These are phyloP conservation scores for Leptinotarsa rubiginosa DNA, from an alignment of 2,888 invertebrate genomes.

Conservation along the genomic window DNA sequence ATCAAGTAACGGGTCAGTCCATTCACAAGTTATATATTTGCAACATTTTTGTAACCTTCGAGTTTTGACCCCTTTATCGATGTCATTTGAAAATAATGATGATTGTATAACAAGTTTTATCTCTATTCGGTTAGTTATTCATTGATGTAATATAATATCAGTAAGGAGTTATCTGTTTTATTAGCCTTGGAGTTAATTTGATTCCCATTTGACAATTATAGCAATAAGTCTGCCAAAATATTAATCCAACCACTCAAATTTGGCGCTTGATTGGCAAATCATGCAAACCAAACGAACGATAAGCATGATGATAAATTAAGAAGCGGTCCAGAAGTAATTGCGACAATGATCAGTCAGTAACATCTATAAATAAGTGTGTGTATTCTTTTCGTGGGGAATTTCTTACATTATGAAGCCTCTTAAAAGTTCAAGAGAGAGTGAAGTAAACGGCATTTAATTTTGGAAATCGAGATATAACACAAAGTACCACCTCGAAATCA, in stretches of 20 bases:
- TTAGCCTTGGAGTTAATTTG: conserved; percentile 25
- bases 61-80: conserved; percentile 3
- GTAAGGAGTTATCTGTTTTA: conserved; percentile 21
- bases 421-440: not conserved
- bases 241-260: not conserved
- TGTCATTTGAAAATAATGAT: conserved; percentile 2
- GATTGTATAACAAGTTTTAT: conserved; percentile 8
- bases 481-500: too few relatives aligned
- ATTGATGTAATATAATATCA: not conserved
- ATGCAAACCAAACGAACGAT: not conserved
- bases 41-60: not conserved
- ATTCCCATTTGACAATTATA: conserved; percentile 5
- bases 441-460: not conserved
- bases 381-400: not conserved
- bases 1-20: too few relatives aligned
- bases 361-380: not conserved
- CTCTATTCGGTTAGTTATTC: conserved; percentile 2
- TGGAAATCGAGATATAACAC: not conserved
- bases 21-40: not conserved
- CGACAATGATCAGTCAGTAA: not conserved
- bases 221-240: conserved; percentile 3
- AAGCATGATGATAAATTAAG: not conserved
- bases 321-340: not conserved
- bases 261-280: conserved; percentile 4
- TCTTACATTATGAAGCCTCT: not conserved